Evolutionary conservation across 37 sponge, comb jelly and placozoan genomes (phyloP).

Genomic region (Theonella swinhoei): DNA sequence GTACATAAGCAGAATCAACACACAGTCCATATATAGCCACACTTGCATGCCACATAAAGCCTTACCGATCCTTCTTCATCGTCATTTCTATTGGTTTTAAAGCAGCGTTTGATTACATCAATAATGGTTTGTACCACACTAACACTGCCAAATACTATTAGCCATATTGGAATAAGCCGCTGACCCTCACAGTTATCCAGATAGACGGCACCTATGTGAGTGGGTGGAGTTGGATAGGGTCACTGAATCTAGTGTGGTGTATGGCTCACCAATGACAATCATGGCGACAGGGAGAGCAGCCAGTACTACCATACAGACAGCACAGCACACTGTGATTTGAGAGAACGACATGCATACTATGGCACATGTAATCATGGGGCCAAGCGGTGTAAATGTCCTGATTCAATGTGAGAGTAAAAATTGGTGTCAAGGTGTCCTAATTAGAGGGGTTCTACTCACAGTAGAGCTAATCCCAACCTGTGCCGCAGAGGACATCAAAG

Average conservation of each 20-base stretch:
- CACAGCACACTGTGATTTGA: conserved; percentile 26
- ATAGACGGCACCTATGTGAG: conserved; percentile 50
- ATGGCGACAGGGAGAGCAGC: conserved; percentile 58
- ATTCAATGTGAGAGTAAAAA: no score
- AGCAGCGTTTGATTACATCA: conserved; percentile 24
- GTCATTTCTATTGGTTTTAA: not conserved
- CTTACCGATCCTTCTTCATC: not conserved
- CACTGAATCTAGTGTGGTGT: not conserved
- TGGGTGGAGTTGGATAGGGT: not conserved
- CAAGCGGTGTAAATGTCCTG: no score
- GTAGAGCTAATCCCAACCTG: no score
- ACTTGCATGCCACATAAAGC: no score
- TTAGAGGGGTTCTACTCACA: no score
- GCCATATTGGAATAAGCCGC: conserved; percentile 53
- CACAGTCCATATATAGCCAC: no score
- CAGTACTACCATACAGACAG: conserved; percentile 33
- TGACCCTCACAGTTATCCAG: conserved; percentile 27
- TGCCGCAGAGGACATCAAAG: conserved; percentile 25
- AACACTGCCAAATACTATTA: conserved; percentile 66
- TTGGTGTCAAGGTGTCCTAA: no score
- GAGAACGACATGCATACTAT: not conserved
- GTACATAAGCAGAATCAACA: not conserved
- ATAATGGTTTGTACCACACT: conserved; percentile 45
- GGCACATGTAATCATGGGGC: no score
- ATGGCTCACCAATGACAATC: conserved; percentile 59